These are phyloP conservation scores for Bos javanicus DNA, from an alignment of 2,113 vertebrate species.

Conservation along the genomic window DNA sequence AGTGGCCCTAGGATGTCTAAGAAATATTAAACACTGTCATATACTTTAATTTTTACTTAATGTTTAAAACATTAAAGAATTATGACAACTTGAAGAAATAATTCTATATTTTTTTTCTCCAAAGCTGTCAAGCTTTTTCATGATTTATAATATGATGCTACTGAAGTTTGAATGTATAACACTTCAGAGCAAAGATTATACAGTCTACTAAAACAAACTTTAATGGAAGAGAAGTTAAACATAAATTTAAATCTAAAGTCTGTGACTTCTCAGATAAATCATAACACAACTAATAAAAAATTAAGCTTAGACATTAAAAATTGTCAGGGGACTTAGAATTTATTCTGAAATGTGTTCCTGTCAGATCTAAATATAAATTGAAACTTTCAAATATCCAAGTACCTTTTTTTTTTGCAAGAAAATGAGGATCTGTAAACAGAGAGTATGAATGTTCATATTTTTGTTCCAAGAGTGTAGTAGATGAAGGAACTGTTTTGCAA, in stretches of 20 bases:
- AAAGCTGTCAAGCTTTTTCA: neutral
- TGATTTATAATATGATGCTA: neutral
- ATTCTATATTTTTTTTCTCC: neutral
- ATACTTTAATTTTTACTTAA: neutral
- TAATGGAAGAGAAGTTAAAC: neutral
- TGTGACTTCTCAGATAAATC: neutral
- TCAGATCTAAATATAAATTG: neutral
- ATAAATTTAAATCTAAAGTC: neutral
- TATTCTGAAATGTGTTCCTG: neutral
- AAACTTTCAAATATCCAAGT: neutral
- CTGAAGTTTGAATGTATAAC: neutral
- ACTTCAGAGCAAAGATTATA: neutral
- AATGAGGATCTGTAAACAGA: neutral
- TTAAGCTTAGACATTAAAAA: neutral
- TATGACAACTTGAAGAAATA: constrained; percentile 22
- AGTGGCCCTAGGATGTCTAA: neutral
- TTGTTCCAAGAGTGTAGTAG: neutral
- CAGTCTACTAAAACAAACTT: neutral
- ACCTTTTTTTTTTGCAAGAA: neutral
- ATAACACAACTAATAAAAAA: neutral
- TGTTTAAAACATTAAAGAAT: neutral
- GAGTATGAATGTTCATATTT: neutral
- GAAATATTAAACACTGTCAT: neutral
- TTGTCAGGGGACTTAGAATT: neutral
- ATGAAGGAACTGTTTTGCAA: neutral